Percentiles rank a stretch among this genome's conserved stretches.
Conservation (phyloP, 2,113 vertebrate genomes). For the Psilopsiagon aurifrons region DNA sequence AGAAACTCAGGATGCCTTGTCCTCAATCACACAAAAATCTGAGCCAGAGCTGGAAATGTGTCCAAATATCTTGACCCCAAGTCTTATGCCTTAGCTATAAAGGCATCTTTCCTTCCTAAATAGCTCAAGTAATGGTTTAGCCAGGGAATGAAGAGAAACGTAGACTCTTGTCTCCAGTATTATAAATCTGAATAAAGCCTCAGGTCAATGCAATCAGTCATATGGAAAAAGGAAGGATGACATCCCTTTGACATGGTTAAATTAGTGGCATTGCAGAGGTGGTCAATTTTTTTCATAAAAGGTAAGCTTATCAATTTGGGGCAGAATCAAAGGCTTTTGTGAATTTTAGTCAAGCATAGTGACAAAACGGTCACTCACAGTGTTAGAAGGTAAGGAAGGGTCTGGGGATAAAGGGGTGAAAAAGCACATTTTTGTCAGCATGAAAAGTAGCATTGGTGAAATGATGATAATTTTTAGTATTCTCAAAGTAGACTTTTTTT, state of each 20-base stretch:
- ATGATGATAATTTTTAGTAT: not conserved
- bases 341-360: not conserved
- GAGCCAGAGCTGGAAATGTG: not conserved
- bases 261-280: not conserved
- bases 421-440: not conserved
- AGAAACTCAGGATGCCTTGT: not conserved
- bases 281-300: not conserved
- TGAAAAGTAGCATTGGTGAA: not conserved
- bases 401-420: not conserved
- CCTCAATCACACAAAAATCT: not conserved
- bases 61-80: not conserved
- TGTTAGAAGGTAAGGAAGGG: not conserved
- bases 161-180: not conserved
- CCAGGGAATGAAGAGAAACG: not conserved
- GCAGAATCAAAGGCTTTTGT: not conserved
- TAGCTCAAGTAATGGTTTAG: not conserved
- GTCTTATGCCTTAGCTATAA: not conserved
- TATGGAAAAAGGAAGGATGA: not conserved
- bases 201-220: not conserved
- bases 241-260: not conserved
- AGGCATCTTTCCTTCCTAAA: slow-evolving; percentile 6
- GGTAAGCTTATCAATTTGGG: not conserved
- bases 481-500: not conserved
- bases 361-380: not conserved
- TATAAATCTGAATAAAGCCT: slow-evolving; percentile 17